Conservation (phyloP, 2,888 invertebrate species). For the Nyleta sp. region DNA sequence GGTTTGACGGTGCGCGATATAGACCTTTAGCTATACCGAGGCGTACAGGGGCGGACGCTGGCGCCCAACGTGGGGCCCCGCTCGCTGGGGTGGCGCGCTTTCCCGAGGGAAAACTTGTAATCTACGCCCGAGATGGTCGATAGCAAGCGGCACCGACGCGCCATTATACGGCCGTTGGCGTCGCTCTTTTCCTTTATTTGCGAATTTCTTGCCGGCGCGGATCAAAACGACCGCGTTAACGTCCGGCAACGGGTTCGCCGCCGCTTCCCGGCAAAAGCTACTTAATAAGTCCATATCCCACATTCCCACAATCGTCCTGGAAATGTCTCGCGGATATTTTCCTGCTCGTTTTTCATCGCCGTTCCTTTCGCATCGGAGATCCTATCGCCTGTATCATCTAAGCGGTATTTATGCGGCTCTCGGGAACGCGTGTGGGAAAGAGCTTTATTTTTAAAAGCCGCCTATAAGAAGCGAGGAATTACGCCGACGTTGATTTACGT, state of each 20-base stretch:
- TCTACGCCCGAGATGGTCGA: slow-evolving; percentile 77
- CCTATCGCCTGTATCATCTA: slow-evolving; percentile 51
- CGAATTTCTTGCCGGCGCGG: slow-evolving; percentile 64
- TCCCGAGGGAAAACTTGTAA: slow-evolving; percentile 70
- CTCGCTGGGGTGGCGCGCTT: slow-evolving; percentile 59
- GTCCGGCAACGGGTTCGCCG: slow-evolving; percentile 68
- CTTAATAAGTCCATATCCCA: slow-evolving; percentile 60
- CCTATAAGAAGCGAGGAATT: slow-evolving; percentile 23
- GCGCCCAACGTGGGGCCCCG: slow-evolving; percentile 52
- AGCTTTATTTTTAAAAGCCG: slow-evolving; percentile 48
- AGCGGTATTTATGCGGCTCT: slow-evolving; percentile 34
- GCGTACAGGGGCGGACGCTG: slow-evolving; percentile 51
- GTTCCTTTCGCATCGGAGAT: slow-evolving; percentile 36
- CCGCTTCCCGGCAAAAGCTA: slow-evolving; percentile 44
- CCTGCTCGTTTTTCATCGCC: slow-evolving; percentile 45
- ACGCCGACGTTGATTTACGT: slow-evolving; percentile 39
- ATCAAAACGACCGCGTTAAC: slow-evolving; percentile 71
- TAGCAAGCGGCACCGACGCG: slow-evolving; percentile 72
- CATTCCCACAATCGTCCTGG: slow-evolving; percentile 55
- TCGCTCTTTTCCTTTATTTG: slow-evolving; percentile 59
- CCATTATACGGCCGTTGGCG: slow-evolving; percentile 69
- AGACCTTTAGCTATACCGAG: slow-evolving; percentile 77
- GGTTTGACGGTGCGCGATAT: slow-evolving; percentile 83
- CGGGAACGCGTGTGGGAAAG: slow-evolving; percentile 51
- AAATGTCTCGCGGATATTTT: slow-evolving; percentile 57